Evolutionary conservation across 2,113 vertebrate genomes (phyloP).

Genomic region (Leucopsar rothschildi): DNA sequence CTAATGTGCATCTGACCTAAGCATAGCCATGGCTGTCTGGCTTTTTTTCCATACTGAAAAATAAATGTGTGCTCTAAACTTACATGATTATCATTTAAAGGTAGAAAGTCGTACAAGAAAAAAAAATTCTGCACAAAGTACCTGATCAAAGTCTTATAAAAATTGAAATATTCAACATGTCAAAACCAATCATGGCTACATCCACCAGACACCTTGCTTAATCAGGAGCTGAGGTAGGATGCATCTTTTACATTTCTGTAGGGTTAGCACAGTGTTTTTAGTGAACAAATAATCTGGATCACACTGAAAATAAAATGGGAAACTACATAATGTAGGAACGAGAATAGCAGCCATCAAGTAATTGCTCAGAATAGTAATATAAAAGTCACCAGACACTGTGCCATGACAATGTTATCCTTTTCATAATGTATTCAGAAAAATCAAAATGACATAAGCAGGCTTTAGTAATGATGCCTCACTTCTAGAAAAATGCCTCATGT

Average conservation of each 20-base stretch:
- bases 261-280: not conserved
- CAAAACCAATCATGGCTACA: not conserved
- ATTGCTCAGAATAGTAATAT: not conserved
- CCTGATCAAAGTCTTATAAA: not conserved
- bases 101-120: not conserved
- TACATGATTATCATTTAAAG: not conserved
- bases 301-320: not conserved
- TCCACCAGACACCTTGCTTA: not conserved
- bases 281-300: not conserved
- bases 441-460: constrained; percentile 1
- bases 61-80: not conserved
- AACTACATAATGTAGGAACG: not conserved
- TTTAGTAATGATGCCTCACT: not conserved
- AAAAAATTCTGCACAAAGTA: not conserved
- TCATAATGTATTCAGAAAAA: constrained; percentile 12
- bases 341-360: not conserved
- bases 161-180: not conserved
- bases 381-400: constrained; percentile 11
- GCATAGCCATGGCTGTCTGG: not conserved
- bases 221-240: not conserved
- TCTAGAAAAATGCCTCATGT: not conserved
- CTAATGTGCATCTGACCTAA: not conserved
- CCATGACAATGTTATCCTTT: not conserved
- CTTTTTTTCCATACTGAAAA: not conserved
- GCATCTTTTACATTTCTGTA: not conserved